A percentile compares a stretch with the other conserved stretches of the same genome.
Conservation (phyloP, 2,797 vertebrate species). For the Scolopax rusticola region DNA sequence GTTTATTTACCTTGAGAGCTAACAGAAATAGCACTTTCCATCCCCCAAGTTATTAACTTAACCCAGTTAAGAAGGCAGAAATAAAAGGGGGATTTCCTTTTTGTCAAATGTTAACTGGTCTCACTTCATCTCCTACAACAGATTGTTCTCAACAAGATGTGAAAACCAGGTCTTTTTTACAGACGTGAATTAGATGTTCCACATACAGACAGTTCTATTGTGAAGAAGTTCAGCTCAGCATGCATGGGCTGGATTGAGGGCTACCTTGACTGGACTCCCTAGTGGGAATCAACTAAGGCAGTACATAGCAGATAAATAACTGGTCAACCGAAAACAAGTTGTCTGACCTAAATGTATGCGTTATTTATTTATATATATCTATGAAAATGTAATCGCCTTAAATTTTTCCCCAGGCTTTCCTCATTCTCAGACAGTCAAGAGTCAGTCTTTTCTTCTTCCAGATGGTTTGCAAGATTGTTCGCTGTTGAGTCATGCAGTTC, state of each 20-base stretch:
- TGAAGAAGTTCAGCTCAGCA: neutral
- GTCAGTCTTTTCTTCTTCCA: neutral
- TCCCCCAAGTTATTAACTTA: neutral
- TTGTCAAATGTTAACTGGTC: neutral
- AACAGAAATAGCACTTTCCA: neutral
- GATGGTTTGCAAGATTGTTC: conserved; percentile 7
- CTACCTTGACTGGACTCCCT: neutral
- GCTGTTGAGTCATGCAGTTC: neutral
- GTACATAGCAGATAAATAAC: neutral
- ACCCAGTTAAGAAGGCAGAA: neutral
- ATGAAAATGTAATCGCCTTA: neutral
- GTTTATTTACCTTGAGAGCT: conserved; percentile 6
- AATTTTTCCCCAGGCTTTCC: neutral
- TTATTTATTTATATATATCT: conserved; percentile 34
- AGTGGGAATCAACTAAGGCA: neutral
- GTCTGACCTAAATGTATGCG: conserved; percentile 37
- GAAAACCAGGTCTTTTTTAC: neutral
- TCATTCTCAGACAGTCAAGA: neutral
- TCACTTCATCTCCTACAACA: conserved; percentile 33
- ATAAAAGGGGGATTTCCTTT: conserved; percentile 42
- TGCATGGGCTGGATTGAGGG: neutral
- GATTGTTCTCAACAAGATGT: neutral
- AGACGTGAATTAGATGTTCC: neutral
- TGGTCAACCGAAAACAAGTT: conserved; percentile 21
- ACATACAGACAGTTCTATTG: neutral